Evolutionary conservation across 1,140 invertebrate genomes (phyloP), one percentile per base, ranked within the genome.

Genomic region (Luehdorfia chinensis): DNA sequence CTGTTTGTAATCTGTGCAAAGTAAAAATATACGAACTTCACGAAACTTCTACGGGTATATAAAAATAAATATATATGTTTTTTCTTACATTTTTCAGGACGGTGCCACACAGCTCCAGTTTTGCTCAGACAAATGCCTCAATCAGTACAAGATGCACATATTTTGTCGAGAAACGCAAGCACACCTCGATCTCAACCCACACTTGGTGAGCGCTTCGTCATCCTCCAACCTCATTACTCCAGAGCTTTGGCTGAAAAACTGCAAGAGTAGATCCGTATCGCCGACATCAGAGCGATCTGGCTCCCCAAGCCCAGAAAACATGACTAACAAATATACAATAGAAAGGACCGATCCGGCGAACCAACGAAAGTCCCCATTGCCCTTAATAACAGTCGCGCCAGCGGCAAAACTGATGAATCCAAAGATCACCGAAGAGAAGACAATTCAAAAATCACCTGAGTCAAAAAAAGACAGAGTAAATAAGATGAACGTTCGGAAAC

Each of bases 141-240:
- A 97, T 74, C 95, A 97, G 79, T 97, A 97, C 87, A 97, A 97
- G 88, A 97, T 97, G 95, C 95, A 96, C 71, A 96, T 97, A 54
- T 97, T 97, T 78, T 97, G 95, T 84, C 92, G 93, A 15, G 95
- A 97, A 81, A 96, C 95, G 1, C 93, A 95, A 77, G 94, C 95
- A 1, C 95, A 96, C 75, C 89, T 96, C 27, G 93, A 95, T 71
- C 90, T 95, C 55, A 94, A 95, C 66, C 93, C 93, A 0, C 92
- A 94, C 68, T 67, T 93, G 25, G 85, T 87, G 14, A 87, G 77
- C 39, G 77, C 85, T 4, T 69, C 86, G 3, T 77, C 88, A 0
- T 70, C 83, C 1, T 80, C 84, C 9, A 87, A 89, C 48, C 87
- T 96, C 4, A 96, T 96, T 33, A 96, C 95, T 0, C 96, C 95